Conservation (phyloP, 2,797 vertebrate species). For the Brachymystax lenok region DNA sequence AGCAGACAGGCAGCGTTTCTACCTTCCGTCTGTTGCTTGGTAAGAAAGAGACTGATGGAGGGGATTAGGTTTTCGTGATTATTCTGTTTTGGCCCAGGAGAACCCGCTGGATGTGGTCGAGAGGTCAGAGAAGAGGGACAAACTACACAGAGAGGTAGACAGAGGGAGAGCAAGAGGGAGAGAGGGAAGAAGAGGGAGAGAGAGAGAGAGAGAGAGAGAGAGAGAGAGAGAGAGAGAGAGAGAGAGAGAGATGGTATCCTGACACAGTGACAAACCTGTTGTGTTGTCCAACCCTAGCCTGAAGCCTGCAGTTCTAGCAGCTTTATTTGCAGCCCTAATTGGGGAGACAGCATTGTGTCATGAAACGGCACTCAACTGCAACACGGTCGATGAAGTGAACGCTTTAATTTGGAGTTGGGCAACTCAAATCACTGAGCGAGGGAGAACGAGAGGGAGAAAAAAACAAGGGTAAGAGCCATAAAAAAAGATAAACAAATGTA, state of each 20-base stretch:
- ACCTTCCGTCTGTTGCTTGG: not conserved
- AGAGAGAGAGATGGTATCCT: not conserved
- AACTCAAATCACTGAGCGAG: not conserved
- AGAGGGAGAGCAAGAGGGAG: not conserved
- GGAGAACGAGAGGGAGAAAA: not conserved
- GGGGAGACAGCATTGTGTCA: constrained; percentile 32
- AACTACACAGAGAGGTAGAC: not conserved
- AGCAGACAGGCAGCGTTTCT: not conserved
- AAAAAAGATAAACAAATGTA: constrained; percentile 25
- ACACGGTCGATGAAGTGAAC: constrained; percentile 26
- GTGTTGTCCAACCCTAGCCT: no score
- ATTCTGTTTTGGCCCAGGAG: not conserved
- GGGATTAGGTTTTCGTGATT: no score
- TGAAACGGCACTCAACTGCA: constrained; percentile 32
- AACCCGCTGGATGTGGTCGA: not conserved
- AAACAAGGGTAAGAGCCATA: not conserved
- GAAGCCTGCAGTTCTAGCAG: no score
- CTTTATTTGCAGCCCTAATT: constrained; percentile 37
- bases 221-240: not conserved
- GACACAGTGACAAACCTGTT: no score
- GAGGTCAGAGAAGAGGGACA: not conserved
- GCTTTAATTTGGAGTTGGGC: constrained; percentile 31
- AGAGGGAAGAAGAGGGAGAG: not conserved
- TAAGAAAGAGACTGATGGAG: not conserved
- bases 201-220: not conserved